A percentile compares a stretch with the other conserved stretches of the same genome.
phyloP scores from a whole-genome alignment of 2,113 vertebrate species.

The Sapajus apella region DNA sequence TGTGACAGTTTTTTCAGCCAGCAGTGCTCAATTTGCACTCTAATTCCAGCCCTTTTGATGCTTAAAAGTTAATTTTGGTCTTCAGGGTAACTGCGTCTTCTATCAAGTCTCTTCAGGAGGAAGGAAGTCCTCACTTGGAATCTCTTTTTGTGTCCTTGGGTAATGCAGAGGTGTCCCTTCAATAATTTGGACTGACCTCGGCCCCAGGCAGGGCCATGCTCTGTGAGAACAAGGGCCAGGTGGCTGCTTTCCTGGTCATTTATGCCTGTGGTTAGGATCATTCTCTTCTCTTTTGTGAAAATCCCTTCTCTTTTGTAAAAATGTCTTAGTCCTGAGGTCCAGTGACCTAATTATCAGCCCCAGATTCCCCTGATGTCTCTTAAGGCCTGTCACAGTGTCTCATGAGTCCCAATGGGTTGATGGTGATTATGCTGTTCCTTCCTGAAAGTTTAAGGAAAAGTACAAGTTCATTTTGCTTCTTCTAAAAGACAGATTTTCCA shows the following conservation, averaged over 20 bases:
- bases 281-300: background rate
- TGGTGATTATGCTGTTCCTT: background rate
- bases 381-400: background rate
- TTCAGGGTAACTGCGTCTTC: background rate
- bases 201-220: background rate
- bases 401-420: background rate
- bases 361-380: background rate
- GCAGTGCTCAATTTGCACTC: background rate
- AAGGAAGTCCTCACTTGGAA: background rate
- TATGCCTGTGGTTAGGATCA: background rate
- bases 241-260: background rate
- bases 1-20: background rate
- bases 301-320: background rate
- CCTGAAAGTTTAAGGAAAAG: constrained; percentile 25
- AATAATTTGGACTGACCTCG: background rate
- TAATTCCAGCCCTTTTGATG: background rate
- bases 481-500: constrained; percentile 38
- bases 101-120: background rate
- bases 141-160: background rate
- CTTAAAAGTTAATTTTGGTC: background rate
- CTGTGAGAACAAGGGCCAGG: background rate
- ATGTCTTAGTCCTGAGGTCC: background rate
- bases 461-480: background rate
- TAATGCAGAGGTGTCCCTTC: background rate
- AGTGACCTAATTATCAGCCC: background rate